phyloP scores from a whole-genome alignment of 2,888 invertebrate species.

The Zonitis immaculata region DNA sequence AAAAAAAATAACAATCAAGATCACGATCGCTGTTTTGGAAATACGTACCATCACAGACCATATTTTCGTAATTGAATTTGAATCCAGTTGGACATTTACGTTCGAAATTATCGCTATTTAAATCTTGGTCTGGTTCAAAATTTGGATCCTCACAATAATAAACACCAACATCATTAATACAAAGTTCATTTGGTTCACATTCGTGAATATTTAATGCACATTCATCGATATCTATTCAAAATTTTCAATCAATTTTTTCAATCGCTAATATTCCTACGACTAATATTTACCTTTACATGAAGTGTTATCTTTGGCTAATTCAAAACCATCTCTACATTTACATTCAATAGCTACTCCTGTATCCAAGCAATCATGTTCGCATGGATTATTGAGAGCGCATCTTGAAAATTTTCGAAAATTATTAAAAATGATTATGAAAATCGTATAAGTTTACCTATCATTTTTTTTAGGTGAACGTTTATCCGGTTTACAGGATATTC shows the following conservation, averaged over 20 bases:
- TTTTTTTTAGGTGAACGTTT: slow-evolving; percentile 30
- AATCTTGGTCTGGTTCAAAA: slow-evolving; percentile 31
- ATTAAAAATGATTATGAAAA: too few relatives aligned
- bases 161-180: slow-evolving; percentile 55
- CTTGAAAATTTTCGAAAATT: too few relatives aligned
- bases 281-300: slow-evolving; percentile 65
- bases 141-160: slow-evolving; percentile 51
- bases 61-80: slow-evolving; percentile 53
- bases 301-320: slow-evolving; percentile 60
- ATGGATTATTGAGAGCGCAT: slow-evolving; percentile 63
- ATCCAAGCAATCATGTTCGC: slow-evolving; percentile 70
- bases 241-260: too few relatives aligned
- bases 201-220: slow-evolving; percentile 50
- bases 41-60: slow-evolving; percentile 52
- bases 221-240: slow-evolving; percentile 57
- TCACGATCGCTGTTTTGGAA: too few relatives aligned
- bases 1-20: not conserved
- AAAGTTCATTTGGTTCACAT: slow-evolving; percentile 50
- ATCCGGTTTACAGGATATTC: slow-evolving; percentile 61
- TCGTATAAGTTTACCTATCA: slow-evolving; percentile 24
- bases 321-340: slow-evolving; percentile 66
- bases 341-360: slow-evolving; percentile 66
- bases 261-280: too few relatives aligned
- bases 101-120: slow-evolving; percentile 29
- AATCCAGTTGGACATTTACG: slow-evolving; percentile 55